Percentiles rank a stretch among this genome's conserved stretches.
These are phyloP conservation scores for Dryadula phaetusa DNA, from an alignment of 2,888 invertebrate species.

Conservation along the genomic window DNA sequence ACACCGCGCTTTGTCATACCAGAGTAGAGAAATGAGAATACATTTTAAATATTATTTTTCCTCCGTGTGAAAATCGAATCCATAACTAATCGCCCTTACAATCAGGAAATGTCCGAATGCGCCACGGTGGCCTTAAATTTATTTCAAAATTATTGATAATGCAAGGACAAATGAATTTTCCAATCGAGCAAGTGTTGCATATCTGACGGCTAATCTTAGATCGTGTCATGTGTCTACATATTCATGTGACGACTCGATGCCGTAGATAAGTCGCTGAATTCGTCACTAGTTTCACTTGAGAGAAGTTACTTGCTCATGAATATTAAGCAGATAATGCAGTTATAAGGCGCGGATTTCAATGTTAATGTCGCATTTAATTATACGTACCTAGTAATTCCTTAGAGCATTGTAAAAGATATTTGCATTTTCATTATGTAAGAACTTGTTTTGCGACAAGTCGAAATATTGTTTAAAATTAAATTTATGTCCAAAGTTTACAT, in stretches of 20 bases:
- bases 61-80: too few species aligned
- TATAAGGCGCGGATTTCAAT: slow-evolving; percentile 67
- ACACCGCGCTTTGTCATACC: too few species aligned
- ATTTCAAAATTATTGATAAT: too few species aligned
- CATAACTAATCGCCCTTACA: too few species aligned
- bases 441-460: neutral
- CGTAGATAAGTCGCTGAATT: slow-evolving; percentile 67
- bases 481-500: too few species aligned
- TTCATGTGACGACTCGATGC: slow-evolving; percentile 68
- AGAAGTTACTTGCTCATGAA: slow-evolving; percentile 74
- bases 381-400: slow-evolving; percentile 58
- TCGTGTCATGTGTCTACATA: slow-evolving; percentile 64
- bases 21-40: too few species aligned
- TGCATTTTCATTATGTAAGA: neutral
- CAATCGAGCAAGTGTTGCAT: slow-evolving; percentile 25
- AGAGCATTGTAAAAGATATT: slow-evolving; percentile 8
- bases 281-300: slow-evolving; percentile 67
- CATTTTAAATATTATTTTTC: too few species aligned
- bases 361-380: slow-evolving; percentile 66
- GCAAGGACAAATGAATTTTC: slow-evolving; percentile 15
- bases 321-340: slow-evolving; percentile 79
- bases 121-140: too few species aligned
- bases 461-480: too few species aligned
- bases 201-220: slow-evolving; percentile 54
- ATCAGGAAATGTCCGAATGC: too few species aligned